Percentiles rank a stretch among this genome's conserved stretches.
These are phyloP conservation scores for Hippocampus guttulatus DNA, from an alignment of 2,113 vertebrate genomes.

Conservation along the genomic window DNA sequence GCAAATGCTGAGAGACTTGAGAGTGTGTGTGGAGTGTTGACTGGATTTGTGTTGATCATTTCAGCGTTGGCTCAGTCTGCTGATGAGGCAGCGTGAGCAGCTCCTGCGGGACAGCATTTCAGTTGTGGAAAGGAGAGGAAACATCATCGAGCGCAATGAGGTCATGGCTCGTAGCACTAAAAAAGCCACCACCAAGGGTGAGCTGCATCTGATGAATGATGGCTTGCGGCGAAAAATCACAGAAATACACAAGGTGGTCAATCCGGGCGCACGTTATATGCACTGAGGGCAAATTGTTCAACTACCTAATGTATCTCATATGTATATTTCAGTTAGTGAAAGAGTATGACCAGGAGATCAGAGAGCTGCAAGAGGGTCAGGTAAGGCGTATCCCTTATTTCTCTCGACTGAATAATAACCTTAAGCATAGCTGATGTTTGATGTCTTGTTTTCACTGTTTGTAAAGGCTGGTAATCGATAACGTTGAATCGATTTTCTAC, in stretches of 20 bases:
- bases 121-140: slow-evolving; percentile 74
- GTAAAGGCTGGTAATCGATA: background rate
- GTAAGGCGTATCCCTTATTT: slow-evolving; percentile 30
- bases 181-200: slow-evolving; percentile 54
- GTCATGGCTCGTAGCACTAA: slow-evolving; percentile 54
- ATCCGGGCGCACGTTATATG: background rate
- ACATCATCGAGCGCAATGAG: slow-evolving; percentile 56
- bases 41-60: background rate
- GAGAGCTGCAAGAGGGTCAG: slow-evolving; percentile 71
- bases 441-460: background rate
- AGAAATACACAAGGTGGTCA: slow-evolving; percentile 74
- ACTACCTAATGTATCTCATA: background rate
- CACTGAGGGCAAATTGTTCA: background rate
- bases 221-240: slow-evolving; percentile 73
- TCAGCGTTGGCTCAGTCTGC: slow-evolving; percentile 77
- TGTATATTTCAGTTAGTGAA: slow-evolving; percentile 64
- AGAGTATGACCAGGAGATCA: slow-evolving; percentile 58
- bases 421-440: slow-evolving; percentile 49
- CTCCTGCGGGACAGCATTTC: slow-evolving; percentile 80
- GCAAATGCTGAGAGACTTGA: background rate
- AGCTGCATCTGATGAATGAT: slow-evolving; percentile 59
- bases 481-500: background rate
- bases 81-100: slow-evolving; percentile 82
- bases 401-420: slow-evolving; percentile 65
- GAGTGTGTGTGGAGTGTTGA: background rate